These are phyloP conservation scores for Xanthorhoe spadicearia DNA, from an alignment of 2,888 invertebrate species.

Conservation along the genomic window DNA sequence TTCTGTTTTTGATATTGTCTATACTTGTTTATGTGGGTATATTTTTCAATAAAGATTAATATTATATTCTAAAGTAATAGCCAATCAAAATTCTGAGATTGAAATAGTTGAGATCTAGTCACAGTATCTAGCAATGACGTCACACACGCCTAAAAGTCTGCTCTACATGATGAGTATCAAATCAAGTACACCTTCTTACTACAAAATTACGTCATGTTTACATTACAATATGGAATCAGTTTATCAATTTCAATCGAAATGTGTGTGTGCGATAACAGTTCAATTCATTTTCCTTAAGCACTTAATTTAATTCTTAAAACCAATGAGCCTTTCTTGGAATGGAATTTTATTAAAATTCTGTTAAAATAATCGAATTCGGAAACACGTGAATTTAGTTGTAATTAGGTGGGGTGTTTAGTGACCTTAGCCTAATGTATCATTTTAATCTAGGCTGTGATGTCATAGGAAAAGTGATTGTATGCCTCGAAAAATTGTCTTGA, in stretches of 20 bases:
- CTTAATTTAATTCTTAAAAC: constrained; percentile 11
- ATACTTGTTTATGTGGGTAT: too few species aligned
- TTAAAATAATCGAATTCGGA: neutral
- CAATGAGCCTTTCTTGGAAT: constrained; percentile 21
- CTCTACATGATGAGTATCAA: constrained; percentile 14
- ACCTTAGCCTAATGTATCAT: neutral
- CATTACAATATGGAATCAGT: constrained; percentile 14
- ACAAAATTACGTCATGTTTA: constrained; percentile 17
- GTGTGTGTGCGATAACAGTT: constrained; percentile 13
- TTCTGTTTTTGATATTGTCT: too few species aligned
- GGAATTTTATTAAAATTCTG: constrained; percentile 3
- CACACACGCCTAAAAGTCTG: constrained; percentile 7
- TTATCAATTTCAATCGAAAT: constrained; percentile 27
- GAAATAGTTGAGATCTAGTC: neutral
- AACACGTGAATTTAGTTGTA: neutral
- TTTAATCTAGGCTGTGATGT: neutral
- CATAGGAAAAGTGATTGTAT: too few species aligned
- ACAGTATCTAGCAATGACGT: too few species aligned
- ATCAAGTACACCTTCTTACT: neutral
- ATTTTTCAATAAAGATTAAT: too few species aligned
- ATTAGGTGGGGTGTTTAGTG: neutral
- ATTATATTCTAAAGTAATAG: neutral
- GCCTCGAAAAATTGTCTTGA: too few species aligned
- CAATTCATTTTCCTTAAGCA: constrained; percentile 26
- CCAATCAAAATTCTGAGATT: neutral